Conservation (phyloP, 1,140 invertebrate species). For the Bombus sibiricus region DNA sequence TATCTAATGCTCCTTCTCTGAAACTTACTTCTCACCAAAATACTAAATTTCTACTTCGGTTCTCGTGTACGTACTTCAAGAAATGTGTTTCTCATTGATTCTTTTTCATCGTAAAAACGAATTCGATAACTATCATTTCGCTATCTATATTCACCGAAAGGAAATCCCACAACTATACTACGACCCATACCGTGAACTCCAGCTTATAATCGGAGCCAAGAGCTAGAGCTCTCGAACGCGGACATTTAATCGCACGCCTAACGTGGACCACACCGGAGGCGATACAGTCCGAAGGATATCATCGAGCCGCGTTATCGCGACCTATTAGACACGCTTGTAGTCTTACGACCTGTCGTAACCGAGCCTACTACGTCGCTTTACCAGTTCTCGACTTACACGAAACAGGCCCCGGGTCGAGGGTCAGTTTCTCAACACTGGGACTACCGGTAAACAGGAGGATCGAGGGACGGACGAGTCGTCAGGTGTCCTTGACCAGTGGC, state of each 20-base stretch:
- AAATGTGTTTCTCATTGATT: too few relatives aligned
- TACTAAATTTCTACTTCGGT: too few relatives aligned
- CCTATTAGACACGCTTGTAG: slow-evolving; percentile 75
- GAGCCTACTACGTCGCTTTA: slow-evolving; percentile 65
- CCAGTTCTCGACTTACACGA: slow-evolving; percentile 66
- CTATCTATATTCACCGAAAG: background rate
- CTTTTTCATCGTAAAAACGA: too few relatives aligned
- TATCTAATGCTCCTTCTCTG: too few relatives aligned
- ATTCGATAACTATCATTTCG: too few relatives aligned
- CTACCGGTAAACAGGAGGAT: slow-evolving; percentile 37
- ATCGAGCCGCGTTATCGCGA: slow-evolving; percentile 74
- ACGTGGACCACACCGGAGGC: slow-evolving; percentile 72
- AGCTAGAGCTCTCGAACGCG: slow-evolving; percentile 34
- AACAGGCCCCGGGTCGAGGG: slow-evolving; percentile 58
- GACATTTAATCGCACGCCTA: slow-evolving; percentile 66
- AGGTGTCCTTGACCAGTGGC: slow-evolving; percentile 61
- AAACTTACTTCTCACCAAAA: too few relatives aligned
- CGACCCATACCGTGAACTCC: background rate
- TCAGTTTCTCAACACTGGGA: slow-evolving; percentile 40
- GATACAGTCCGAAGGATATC: slow-evolving; percentile 72
- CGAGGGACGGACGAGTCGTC: slow-evolving; percentile 29
- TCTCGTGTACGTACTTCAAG: too few relatives aligned
- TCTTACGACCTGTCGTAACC: slow-evolving; percentile 74
- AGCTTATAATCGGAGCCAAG: slow-evolving; percentile 21
- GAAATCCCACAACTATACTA: background rate